Base-by-base conservation (phyloP, 2,797 vertebrate genomes). In the Cyclopterus lumpus region DNA sequence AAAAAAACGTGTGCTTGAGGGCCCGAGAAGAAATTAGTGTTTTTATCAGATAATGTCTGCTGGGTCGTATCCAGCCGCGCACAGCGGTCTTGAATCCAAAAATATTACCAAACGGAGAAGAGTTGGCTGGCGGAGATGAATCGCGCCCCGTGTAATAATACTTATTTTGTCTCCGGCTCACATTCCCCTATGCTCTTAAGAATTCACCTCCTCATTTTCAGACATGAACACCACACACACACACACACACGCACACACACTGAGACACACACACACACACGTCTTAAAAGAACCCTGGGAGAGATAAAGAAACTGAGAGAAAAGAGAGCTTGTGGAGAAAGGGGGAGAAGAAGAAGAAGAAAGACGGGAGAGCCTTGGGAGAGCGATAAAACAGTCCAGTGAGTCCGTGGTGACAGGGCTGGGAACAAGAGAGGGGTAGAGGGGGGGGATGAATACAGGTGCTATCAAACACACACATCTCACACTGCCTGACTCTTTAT, bases 311-410 rank as follows among this genome's bases (percentile, higher is more conserved):
- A 85, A 80, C 66, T 10, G 76, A 79, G 80, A 87, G 83, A 86
- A 82, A 83, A 78, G 65, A 77, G 71, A 80, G 67, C 32, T 20
- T n/a, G 53, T 54, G 71, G 46, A 77, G 54, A 57, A 66, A 73
- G 55, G 32, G 16, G 32, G 36, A 44, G 11, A 54, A n/a, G 15
- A 34, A 28, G 26, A 28, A 42, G 57, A 30, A 28, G 62, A 51
- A 69, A 71, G 71, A 46, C 61, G 78, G 74, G 75, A 58, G 86
- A 86, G 89, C 65, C 81, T 80, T 60, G 86, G 87, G 88, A 91
- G 75, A 80, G 84, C 67, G 88, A 92, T 93, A 92, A 93, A 93
- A 93, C 88, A 91, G 90, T 87, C 88, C 87, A 88, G 88, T 89
- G 91, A 92, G 86, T 88, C 87, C 77, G 65, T 68, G 84, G 92